Evolutionary conservation across 2,888 invertebrate genomes (phyloP).

Genomic region (Mimumesa dahlbomi): DNA sequence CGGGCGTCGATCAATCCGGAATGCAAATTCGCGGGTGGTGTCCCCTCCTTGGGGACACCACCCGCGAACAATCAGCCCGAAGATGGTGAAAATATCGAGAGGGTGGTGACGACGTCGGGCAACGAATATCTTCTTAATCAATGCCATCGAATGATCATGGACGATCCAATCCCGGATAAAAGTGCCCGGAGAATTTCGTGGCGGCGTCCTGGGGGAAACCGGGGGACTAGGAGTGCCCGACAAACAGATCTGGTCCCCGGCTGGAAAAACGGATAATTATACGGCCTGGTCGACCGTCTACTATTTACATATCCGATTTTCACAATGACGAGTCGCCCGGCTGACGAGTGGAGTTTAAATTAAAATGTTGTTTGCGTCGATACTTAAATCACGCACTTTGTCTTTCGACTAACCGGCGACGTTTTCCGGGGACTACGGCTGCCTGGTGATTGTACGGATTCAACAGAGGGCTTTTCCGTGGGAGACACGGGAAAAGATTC

Average conservation of each 20-base stretch:
- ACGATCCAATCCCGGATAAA: constrained; percentile 58
- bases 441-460: not conserved
- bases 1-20: constrained; percentile 69
- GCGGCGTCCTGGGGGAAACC: not conserved
- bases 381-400: constrained; percentile 63
- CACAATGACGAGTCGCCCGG: constrained; percentile 23
- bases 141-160: constrained; percentile 41
- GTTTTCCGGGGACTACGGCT: not conserved
- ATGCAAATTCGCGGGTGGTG: constrained; percentile 67
- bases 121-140: constrained; percentile 59
- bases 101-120: constrained; percentile 9
- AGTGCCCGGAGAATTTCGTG: constrained; percentile 52
- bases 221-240: constrained; percentile 61
- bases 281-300: constrained; percentile 51
- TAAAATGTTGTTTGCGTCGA: constrained; percentile 75
- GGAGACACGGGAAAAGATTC: constrained; percentile 24
- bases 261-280: constrained; percentile 71
- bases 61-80: constrained; percentile 56
- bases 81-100: constrained; percentile 53
- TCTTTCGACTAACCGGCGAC: constrained; percentile 21
- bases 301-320: constrained; percentile 64
- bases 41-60: constrained; percentile 26
- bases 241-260: constrained; percentile 64
- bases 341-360: constrained; percentile 63
- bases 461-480: not conserved